Evolutionary conservation across 2,797 vertebrate genomes (phyloP).

Genomic region (Catostomus latipinnis): DNA sequence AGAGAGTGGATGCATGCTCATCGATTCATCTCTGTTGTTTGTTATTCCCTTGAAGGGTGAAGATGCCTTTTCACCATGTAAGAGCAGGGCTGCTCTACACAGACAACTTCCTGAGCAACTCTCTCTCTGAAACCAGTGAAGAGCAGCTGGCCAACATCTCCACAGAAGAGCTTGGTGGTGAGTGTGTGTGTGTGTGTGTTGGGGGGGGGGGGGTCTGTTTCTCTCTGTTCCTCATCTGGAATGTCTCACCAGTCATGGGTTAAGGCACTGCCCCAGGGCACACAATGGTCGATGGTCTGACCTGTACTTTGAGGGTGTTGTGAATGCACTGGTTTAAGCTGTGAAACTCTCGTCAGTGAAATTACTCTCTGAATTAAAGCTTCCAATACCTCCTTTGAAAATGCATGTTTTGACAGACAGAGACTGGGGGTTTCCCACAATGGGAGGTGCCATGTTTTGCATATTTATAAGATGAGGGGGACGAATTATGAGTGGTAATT

Average conservation of each 20-base stretch:
- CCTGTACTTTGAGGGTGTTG: constrained; percentile 11
- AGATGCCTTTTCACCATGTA: constrained; percentile 99
- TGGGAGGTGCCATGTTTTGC: no score
- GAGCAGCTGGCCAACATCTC: constrained; percentile 95
- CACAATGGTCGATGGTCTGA: constrained; percentile 57
- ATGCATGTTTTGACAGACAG: constrained; percentile 33
- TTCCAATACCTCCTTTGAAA: constrained; percentile 18
- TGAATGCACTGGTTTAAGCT: constrained; percentile 5
- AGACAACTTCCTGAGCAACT: constrained; percentile 94
- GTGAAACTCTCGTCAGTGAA: constrained; percentile 15
- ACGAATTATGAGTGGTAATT: no score
- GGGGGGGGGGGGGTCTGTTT: neutral
- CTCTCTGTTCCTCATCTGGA: constrained; percentile 15
- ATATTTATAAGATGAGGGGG: no score
- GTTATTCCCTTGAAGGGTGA: constrained; percentile 81
- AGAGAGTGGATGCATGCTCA: neutral
- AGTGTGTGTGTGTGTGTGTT: constrained; percentile 63
- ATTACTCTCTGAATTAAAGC: constrained; percentile 27
- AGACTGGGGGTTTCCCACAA: neutral
- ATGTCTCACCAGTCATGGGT: constrained; percentile 19
- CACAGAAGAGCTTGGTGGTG: constrained; percentile 94
- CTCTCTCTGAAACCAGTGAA: constrained; percentile 90
- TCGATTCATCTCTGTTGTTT: constrained; percentile 10
- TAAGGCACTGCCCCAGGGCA: constrained; percentile 16
- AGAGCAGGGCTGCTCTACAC: constrained; percentile 97